A percentile compares a stretch with the other conserved stretches of the same genome.
phyloP scores from a whole-genome alignment of 2,888 invertebrate genomes.

The Cephus rjabovi region DNA sequence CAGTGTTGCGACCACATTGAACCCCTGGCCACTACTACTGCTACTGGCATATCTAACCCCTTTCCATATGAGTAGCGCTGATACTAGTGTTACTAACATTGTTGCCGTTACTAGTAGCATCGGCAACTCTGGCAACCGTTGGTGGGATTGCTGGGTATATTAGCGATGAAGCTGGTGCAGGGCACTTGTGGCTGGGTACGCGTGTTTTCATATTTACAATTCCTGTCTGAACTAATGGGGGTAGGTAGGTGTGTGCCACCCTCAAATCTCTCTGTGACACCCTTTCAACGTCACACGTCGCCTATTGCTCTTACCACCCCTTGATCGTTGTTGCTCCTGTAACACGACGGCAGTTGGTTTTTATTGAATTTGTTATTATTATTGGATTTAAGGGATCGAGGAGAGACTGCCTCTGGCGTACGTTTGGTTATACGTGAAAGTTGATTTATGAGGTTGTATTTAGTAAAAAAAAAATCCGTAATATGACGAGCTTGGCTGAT shows the following conservation, averaged over 20 bases:
- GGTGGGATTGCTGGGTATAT: conserved; percentile 31
- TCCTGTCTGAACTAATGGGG: conserved; percentile 20
- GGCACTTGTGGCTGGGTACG: conserved; percentile 52
- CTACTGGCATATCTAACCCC: conserved; percentile 1
- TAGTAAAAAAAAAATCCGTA: not conserved
- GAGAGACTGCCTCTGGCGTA: not conserved
- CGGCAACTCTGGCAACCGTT: conserved; percentile 18
- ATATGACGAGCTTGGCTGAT: not conserved
- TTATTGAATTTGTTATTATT: conserved; percentile 51
- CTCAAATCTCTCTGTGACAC: conserved; percentile 10
- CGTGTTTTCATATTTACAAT: conserved; percentile 53
- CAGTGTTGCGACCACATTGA: conserved; percentile 43
- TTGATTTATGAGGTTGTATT: not conserved
- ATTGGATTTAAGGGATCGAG: conserved; percentile 17
- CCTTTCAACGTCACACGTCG: not conserved
- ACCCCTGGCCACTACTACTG: not conserved
- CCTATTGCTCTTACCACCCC: conserved; percentile 8
- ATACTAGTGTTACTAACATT: conserved; percentile 29
- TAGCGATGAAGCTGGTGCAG: conserved; percentile 50
- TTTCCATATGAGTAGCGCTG: not conserved
- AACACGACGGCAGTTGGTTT: conserved; percentile 22
- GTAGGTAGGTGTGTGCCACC: not conserved
- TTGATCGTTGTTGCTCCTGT: conserved; percentile 1
- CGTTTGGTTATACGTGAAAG: no score
- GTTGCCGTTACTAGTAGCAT: conserved; percentile 17